Evolutionary conservation across 2,113 vertebrate genomes (phyloP).

Genomic region (Apteryx mantelli): DNA sequence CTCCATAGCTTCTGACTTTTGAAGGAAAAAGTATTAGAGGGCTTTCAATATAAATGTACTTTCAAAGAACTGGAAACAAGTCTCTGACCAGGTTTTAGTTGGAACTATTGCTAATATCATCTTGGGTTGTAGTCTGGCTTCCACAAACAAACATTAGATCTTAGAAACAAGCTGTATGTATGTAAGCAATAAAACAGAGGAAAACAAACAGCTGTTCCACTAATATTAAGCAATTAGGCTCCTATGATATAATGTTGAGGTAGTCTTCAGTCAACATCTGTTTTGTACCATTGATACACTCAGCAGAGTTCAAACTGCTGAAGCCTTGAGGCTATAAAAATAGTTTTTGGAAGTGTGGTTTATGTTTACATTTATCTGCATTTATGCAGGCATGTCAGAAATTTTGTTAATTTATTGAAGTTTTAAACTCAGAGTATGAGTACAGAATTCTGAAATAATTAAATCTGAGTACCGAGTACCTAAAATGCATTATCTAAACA

Average conservation of each 20-base stretch:
- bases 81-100: not conserved
- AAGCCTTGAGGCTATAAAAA: not conserved
- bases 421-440: not conserved
- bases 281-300: not conserved
- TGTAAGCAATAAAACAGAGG: not conserved
- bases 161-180: not conserved
- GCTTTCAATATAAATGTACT: not conserved
- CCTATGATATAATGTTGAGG: not conserved
- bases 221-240: conserved; percentile 18
- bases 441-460: not conserved
- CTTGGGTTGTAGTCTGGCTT: not conserved
- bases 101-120: not conserved
- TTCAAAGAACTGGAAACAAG: not conserved
- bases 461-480: not conserved
- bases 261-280: conserved; percentile 7
- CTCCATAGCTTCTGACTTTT: not conserved
- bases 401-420: not conserved
- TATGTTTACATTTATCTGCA: not conserved
- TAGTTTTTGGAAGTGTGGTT: not conserved
- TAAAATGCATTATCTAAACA: not conserved
- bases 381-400: not conserved
- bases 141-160: not conserved
- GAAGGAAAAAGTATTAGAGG: not conserved
- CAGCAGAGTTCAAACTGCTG: not conserved
- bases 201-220: conserved; percentile 29